Percentiles rank a stretch among this genome's conserved stretches.
Evolutionary conservation across 2,888 invertebrate species (phyloP).

Genomic region (Urechis unicinctus): DNA sequence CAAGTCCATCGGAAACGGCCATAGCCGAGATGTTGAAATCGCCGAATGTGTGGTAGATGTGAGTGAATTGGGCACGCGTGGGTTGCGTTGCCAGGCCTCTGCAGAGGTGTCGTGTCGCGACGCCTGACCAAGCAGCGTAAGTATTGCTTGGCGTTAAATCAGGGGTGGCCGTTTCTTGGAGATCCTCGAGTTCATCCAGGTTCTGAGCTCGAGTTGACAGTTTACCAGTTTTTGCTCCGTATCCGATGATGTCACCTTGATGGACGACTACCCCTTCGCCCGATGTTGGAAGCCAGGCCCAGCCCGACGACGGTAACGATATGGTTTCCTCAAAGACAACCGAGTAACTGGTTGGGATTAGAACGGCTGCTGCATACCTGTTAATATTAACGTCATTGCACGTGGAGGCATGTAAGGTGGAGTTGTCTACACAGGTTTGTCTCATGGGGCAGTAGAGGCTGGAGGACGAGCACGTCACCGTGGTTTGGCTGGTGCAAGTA

Average conservation of each 20-base stretch:
- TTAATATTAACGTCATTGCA: background rate
- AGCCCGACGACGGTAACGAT: background rate
- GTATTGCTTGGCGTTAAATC: background rate
- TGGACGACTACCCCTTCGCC: background rate
- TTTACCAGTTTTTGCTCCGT: background rate
- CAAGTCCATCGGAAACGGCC: background rate
- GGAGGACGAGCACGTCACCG: background rate
- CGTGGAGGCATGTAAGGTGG: background rate
- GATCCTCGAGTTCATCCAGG: background rate
- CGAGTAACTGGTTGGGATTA: background rate
- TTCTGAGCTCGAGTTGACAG: background rate
- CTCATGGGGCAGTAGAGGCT: background rate
- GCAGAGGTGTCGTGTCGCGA: background rate
- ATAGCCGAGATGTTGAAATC: background rate
- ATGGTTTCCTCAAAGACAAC: background rate
- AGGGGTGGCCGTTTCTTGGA: background rate
- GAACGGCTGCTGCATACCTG: background rate
- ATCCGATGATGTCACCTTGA: background rate
- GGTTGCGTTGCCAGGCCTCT: background rate
- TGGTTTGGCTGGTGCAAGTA: background rate
- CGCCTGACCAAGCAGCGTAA: background rate
- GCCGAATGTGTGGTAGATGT: background rate
- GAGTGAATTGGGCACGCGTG: background rate
- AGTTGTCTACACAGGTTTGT: background rate
- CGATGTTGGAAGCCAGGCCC: background rate